Evolutionary conservation across 2,113 vertebrate species (phyloP), one percentile per base, ranked within the genome.

Genomic region (Tyto alba): DNA sequence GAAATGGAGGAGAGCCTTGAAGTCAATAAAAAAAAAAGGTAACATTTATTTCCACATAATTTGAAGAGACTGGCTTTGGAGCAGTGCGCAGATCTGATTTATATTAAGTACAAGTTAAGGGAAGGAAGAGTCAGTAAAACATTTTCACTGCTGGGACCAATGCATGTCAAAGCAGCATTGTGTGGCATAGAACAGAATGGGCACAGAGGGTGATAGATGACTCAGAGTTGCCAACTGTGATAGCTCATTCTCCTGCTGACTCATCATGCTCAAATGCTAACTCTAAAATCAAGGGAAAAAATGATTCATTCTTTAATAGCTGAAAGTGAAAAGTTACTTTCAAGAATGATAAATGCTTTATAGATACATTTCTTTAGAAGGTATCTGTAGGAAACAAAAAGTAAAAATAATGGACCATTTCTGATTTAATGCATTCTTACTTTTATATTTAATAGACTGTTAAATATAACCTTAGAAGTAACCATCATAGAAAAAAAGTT

Each of bases 101-200:
- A 14, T 89, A 48, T 80, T n/a, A 55, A 22, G 9, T 57, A 15
- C 53, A 22, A 86, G 22, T 52, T 74, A 50, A 59, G 16, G 27
- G 38, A 71, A 57, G 8, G 22, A 87, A 60, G 26, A 71, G 16
- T 50, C 43, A 64, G 38, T 85, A 76, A 69, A 89, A 82, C 21
- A 38, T 79, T 87, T 92, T 85, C 27, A 36, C 57, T 87, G 56
- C 48, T 85, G 56, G 21, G 38, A 64, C 15, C 14, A 85, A 62
- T 79, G 47, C 67, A 86, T 93, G 95, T 94, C 89, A 93, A 91
- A 93, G 69, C 71, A 88, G 63, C 22, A 11, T 60, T 74, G 59
- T 76, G 18, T 79, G 50, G 36, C 36, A 57, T 13, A 62, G 60
- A 34, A 21, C 25, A 29, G 30, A 38, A 57, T n/a, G 53, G 34